Evolutionary conservation across 2,113 vertebrate genomes (phyloP).

Genomic region (Aptenodytes patagonicus): DNA sequence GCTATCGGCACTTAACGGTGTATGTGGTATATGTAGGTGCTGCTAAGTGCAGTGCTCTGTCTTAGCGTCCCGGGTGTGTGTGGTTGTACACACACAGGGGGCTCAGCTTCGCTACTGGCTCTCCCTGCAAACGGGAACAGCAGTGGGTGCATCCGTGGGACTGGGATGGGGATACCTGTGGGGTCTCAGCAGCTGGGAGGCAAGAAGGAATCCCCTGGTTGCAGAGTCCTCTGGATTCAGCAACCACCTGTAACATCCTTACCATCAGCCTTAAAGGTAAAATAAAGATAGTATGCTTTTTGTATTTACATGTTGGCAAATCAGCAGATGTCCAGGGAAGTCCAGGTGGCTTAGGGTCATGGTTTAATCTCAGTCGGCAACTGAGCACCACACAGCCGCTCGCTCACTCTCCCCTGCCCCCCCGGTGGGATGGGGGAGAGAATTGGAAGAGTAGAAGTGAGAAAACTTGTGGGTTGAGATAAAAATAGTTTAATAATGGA

Average conservation of each 20-base stretch:
- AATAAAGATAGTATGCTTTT: neutral
- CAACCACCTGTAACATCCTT: neutral
- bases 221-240: neutral
- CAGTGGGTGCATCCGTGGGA: rapidly evolving
- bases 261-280: neutral
- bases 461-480: no score
- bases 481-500: no score
- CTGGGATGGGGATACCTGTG: neutral
- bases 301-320: neutral
- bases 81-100: no score
- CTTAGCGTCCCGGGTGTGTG: rapidly evolving
- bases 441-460: no score
- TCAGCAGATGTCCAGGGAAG: neutral
- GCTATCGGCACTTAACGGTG: rapidly evolving
- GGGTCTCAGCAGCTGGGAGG: neutral
- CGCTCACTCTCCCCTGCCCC: no score
- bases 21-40: rapidly evolving
- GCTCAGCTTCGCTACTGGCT: neutral
- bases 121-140: neutral
- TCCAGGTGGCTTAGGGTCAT: neutral
- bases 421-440: no score
- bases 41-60: neutral
- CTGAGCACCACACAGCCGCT: no score
- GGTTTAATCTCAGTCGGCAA: no score
- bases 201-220: neutral